A percentile compares a stretch with the other conserved stretches of the same genome.
Conservation (phyloP, 1,140 invertebrate species). For the Proctacanthus coquilletti region DNA sequence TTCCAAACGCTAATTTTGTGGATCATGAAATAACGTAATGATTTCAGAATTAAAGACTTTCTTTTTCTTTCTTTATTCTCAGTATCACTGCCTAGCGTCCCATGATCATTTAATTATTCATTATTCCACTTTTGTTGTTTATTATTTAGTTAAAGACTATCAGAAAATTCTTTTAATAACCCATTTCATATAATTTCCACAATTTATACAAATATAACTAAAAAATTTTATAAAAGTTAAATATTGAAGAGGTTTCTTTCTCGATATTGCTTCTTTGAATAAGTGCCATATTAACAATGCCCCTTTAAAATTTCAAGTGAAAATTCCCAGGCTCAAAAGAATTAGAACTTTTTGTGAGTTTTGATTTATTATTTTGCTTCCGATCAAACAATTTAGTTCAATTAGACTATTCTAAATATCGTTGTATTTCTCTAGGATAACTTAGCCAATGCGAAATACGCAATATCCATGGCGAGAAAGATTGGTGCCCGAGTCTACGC, state of each 20-base stretch:
- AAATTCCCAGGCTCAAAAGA: no score
- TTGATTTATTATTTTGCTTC: background rate
- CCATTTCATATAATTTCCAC: no score
- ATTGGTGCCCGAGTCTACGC: constrained; percentile 95
- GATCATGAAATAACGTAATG: no score
- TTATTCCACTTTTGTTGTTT: background rate
- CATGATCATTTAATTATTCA: background rate
- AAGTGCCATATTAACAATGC: no score
- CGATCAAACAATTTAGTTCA: background rate
- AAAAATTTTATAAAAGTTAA: no score
- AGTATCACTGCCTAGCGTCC: no score
- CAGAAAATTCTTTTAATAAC: no score
- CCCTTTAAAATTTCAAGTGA: no score
- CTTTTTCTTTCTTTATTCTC: background rate
- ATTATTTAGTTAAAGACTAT: background rate
- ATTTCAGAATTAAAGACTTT: background rate
- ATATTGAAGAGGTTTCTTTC: no score
- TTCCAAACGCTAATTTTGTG: constrained; percentile 5
- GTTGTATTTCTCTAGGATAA: constrained; percentile 70
- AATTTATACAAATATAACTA: no score
- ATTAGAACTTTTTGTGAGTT: constrained; percentile 1
- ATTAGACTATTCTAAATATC: no score
- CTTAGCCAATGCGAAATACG: constrained; percentile 95
- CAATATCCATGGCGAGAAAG: constrained; percentile 93
- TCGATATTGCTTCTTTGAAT: no score